These are phyloP conservation scores for Sarcophaga subvicina DNA, from an alignment of 2,888 invertebrate genomes.

Conservation along the genomic window DNA sequence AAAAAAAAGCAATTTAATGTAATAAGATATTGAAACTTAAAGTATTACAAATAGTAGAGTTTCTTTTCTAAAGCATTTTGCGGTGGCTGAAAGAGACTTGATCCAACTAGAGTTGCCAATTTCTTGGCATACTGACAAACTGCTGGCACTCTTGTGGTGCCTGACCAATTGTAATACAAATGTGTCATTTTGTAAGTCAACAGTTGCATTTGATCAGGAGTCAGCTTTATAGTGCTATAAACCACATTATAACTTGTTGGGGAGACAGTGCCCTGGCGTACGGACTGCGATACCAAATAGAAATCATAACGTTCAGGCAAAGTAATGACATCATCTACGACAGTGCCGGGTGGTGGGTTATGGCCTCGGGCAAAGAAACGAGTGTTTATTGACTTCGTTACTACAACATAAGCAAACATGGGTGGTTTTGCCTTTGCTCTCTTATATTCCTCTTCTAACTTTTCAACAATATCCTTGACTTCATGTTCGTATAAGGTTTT, in stretches of 20 bases:
- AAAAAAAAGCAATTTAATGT: background rate
- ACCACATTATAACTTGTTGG: slow-evolving; percentile 96
- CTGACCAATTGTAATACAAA: slow-evolving; percentile 96
- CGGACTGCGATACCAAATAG: slow-evolving; percentile 93
- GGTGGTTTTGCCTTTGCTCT: slow-evolving; percentile 79
- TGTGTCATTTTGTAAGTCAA: slow-evolving; percentile 94
- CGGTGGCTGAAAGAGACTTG: slow-evolving; percentile 89
- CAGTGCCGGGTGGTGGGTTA: slow-evolving; percentile 93
- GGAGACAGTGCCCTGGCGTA: slow-evolving; percentile 93
- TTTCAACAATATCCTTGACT: slow-evolving; percentile 85
- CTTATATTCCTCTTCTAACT: slow-evolving; percentile 83
- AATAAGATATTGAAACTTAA: slow-evolving; percentile 8
- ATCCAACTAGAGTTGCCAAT: slow-evolving; percentile 93
- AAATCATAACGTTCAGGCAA: slow-evolving; percentile 93
- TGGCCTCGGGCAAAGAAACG: slow-evolving; percentile 84
- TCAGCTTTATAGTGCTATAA: slow-evolving; percentile 86
- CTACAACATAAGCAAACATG: slow-evolving; percentile 90
- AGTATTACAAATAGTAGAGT: slow-evolving; percentile 87
- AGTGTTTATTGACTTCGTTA: slow-evolving; percentile 94
- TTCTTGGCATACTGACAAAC: slow-evolving; percentile 98
- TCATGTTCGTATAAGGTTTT: slow-evolving; percentile 90
- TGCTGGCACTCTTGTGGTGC: slow-evolving; percentile 93
- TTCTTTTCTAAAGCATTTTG: slow-evolving; percentile 85
- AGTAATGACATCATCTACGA: slow-evolving; percentile 93
- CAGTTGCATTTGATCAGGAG: slow-evolving; percentile 90